Evolutionary conservation across 2,113 vertebrate species (phyloP), one percentile per base, ranked within the genome.

Genomic region (Austrofundulus limnaeus): DNA sequence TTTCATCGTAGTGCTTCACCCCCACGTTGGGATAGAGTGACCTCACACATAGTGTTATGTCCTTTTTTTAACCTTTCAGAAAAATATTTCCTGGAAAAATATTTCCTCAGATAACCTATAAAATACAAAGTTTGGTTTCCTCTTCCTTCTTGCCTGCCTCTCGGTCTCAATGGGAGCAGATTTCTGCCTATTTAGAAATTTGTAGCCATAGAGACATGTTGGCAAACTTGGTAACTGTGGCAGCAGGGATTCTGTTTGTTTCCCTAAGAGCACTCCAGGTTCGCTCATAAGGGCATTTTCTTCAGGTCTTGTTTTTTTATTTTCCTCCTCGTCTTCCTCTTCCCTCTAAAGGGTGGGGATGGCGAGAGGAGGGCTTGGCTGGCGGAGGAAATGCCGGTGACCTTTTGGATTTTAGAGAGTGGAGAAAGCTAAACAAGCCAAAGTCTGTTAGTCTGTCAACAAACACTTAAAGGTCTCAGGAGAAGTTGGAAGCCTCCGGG

Each of bases 171-270:
- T 77, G 71, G 80, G 81, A 69, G 74, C 53, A 71, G 72, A 80
- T 89, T 83, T 85, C 54, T 76, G 52, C 80, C 78, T 77, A 85
- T 88, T 88, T 78, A 81, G 78, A 78, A 67, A 89, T 87, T 87
- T 86, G 87, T 91, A 87, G 82, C 89, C 91, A 92, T 90, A 86
- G 88, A 79, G 71, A 92, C 88, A 84, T 89, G 87, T 91, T 90
- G 82, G 85, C 91, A 91, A 89, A 91, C 87, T 87, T 84, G 82
- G 86, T 86, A 87, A 90, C 85, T 56, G 72, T 77, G 83, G 81
- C 76, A 85, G 82, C 85, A 79, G 85, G 85, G 84, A 85, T 79
- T 82, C 61, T 68, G 65, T 87, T 88, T 88, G 82, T 89, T 84
- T 85, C 81, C 73, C 76, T 51, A 61, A 88, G 87, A 86, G 86